A percentile compares a stretch with the other conserved stretches of the same genome.
Conservation (phyloP, 1,140 invertebrate genomes). For the Agrypnia vestita region DNA sequence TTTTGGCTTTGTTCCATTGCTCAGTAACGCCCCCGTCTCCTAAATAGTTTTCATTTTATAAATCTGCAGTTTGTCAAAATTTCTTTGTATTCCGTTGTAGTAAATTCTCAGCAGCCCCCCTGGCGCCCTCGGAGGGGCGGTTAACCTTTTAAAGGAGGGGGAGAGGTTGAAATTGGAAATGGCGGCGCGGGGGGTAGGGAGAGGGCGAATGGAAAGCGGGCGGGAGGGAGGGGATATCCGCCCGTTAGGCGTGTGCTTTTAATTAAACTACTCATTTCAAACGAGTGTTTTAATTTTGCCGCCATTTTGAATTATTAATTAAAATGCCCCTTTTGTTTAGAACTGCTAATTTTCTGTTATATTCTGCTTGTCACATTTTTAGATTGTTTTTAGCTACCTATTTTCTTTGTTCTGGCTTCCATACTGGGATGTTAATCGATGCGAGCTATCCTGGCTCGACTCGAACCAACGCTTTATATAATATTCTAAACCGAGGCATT, state of each 20-base stretch:
- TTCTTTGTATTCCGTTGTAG: background rate
- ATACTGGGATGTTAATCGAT: no score
- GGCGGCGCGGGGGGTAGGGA: constrained; percentile 14
- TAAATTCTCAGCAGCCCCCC: background rate
- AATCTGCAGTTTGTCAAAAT: background rate
- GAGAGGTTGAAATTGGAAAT: constrained; percentile 36
- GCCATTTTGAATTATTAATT: constrained; percentile 57
- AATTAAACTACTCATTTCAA: constrained; percentile 61
- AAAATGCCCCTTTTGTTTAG: constrained; percentile 43
- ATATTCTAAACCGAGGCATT: no score
- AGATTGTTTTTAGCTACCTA: background rate
- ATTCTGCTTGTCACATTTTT: background rate
- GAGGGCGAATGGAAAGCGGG: constrained; percentile 9
- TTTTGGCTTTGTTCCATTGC: no score
- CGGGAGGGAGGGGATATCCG: constrained; percentile 39
- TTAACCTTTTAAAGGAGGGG: constrained; percentile 39
- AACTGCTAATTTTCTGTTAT: constrained; percentile 29
- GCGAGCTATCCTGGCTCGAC: no score
- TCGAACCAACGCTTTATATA: no score
- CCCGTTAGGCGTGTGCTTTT: constrained; percentile 58
- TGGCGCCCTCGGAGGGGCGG: constrained; percentile 6
- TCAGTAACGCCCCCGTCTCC: no score
- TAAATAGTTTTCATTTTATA: no score
- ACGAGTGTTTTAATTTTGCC: constrained; percentile 59
- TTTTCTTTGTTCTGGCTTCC: background rate